Evolutionary conservation across 35 echinoderm and acorn worm genomes (phyloP).

Genomic region (Ophioderma brevispina): DNA sequence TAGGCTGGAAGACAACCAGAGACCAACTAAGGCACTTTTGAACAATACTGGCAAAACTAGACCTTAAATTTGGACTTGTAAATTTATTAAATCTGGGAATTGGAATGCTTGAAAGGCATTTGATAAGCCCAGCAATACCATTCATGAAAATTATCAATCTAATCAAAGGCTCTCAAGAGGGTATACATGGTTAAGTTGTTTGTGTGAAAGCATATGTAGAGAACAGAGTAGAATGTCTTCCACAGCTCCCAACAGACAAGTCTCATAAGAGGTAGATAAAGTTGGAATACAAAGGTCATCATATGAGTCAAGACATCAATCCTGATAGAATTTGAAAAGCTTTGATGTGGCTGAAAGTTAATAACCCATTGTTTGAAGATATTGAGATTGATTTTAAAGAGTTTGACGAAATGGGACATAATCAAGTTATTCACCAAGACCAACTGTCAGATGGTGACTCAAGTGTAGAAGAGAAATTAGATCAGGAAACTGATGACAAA

Average conservation of each 20-base stretch:
- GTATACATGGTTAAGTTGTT: not conserved
- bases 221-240: constrained; percentile 37
- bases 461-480: not conserved
- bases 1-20: too few relatives aligned
- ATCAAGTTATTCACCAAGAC: not conserved
- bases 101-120: too few relatives aligned
- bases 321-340: constrained; percentile 33
- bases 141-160: too few relatives aligned
- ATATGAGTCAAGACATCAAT: constrained; percentile 55
- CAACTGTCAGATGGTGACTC: not conserved
- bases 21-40: too few relatives aligned
- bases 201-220: not conserved
- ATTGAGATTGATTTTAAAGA: not conserved
- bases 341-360: constrained; percentile 44
- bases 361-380: constrained; percentile 52
- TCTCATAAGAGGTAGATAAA: constrained; percentile 59
- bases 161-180: not conserved
- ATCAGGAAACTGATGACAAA: not conserved
- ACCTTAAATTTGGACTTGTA: too few relatives aligned
- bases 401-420: not conserved
- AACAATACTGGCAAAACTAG: too few relatives aligned
- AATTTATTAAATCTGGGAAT: too few relatives aligned
- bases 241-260: constrained; percentile 23
- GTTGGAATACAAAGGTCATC: constrained; percentile 68
- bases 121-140: too few relatives aligned